A percentile compares a stretch with the other conserved stretches of the same genome.
Evolutionary conservation across 2,113 vertebrate species (phyloP).

Genomic region (Callocephalon fimbriatum): DNA sequence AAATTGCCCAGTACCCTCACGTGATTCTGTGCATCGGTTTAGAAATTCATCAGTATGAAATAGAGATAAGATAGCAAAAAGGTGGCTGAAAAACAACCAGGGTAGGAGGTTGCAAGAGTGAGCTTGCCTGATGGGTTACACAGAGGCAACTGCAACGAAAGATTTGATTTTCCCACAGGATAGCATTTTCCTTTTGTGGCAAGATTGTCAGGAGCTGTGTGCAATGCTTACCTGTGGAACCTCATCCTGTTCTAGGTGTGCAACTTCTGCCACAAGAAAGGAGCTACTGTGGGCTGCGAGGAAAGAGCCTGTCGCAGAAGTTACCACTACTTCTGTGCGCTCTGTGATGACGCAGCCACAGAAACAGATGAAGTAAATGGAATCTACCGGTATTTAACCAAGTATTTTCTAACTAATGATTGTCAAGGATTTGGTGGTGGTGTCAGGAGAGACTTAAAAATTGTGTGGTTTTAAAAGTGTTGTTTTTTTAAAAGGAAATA

Average conservation of each 20-base stretch:
- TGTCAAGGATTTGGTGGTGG: not conserved
- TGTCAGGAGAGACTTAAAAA: not conserved
- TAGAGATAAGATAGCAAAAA: not conserved
- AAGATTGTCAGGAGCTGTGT: not conserved
- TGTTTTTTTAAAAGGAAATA: not conserved
- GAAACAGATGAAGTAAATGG: slow-evolving; percentile 45
- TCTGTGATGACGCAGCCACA: slow-evolving; percentile 38
- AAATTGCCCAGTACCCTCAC: not conserved
- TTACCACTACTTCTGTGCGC: slow-evolving; percentile 79
- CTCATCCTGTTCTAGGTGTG: slow-evolving; percentile 59
- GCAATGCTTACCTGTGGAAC: not conserved
- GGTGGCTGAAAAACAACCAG: not conserved
- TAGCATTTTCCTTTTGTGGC: not conserved
- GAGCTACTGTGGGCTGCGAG: slow-evolving; percentile 81
- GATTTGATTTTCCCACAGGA: not conserved
- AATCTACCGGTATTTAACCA: slow-evolving; percentile 68
- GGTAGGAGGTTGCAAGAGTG: not conserved
- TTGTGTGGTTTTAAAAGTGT: accelerated
- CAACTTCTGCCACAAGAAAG: slow-evolving; percentile 62
- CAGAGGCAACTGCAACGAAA: accelerated
- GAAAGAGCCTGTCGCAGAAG: slow-evolving; percentile 55
- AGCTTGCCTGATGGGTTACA: not conserved
- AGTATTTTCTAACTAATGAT: not conserved
- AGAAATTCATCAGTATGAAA: not conserved
- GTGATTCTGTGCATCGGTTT: not conserved